Base-by-base conservation (phyloP, 1,140 invertebrate species). In the Acromyrmex heyeri region DNA sequence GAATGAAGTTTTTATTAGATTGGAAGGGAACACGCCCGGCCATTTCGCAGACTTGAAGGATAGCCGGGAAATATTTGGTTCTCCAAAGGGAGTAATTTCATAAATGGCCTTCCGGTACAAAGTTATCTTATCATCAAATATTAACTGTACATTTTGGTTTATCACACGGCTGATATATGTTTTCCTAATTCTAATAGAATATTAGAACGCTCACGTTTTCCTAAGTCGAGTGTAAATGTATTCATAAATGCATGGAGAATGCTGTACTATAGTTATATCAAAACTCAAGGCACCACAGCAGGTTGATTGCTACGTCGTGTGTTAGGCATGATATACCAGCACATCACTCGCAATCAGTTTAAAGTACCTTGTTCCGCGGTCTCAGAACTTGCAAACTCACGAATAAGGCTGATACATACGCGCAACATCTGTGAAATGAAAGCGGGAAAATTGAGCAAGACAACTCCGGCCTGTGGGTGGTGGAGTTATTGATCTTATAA, bases 1-100 rank as follows among this genome's bases (percentile, higher is more conserved):
- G 57, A 90, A 64, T 57, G 78, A 90, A 88, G 81, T 90, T 91
- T 90, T 90, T 90, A 90, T 90, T 88, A 86, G 76, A 85, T 85
- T 76, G 76, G 79, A 78, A 57, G 61, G 38, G 6, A 14, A 21
- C 44, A 34, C 70, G 57, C 30, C 21, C 16, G 57, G 18, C 53
- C 50, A 57, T 65, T 34, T 48, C 38, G 27, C n/a, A 4, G 6
- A n/a, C 44, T 86, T 72, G 34, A 81, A 53, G 44, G 59, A 53
- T 16, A 27, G 21, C 50, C 27, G 83, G 64, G 27, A 59, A 79
- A 69, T 21, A n/a, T 38, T 61, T 38, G 69, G 7, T 21, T 57
- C 24, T 55, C 44, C 57, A 38, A 78, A 72, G 65, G 27, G 50
- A 55, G 27, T 72, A 86, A 86, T 86, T 86, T 78, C 30, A 30